Evolutionary conservation across 2,888 invertebrate genomes (phyloP).

Genomic region (Euspilapteryx auroguttella): DNA sequence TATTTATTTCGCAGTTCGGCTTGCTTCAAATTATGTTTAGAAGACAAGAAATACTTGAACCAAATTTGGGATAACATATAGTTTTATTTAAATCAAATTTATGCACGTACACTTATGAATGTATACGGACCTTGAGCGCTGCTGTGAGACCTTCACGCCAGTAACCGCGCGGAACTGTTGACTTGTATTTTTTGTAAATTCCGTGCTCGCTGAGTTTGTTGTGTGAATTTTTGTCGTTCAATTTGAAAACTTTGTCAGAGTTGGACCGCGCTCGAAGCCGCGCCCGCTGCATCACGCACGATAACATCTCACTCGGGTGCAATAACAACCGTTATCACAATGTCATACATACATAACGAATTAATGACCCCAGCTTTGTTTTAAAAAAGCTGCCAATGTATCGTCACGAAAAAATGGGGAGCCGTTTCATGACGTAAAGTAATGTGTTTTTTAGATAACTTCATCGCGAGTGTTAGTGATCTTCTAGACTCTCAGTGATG

Average conservation of each 20-base stretch:
- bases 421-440: no score
- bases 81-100: constrained; percentile 51
- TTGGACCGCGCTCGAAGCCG: neutral
- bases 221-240: constrained; percentile 15
- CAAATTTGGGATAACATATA: no score
- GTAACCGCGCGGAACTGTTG: constrained; percentile 60
- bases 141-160: constrained; percentile 54
- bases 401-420: no score
- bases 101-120: constrained; percentile 41
- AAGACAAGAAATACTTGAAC: no score
- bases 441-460: no score
- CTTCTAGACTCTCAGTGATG: no score
- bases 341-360: no score
- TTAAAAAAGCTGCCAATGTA: no score
- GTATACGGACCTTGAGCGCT: constrained; percentile 55
- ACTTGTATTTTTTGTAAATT: constrained; percentile 51
- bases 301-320: constrained; percentile 33
- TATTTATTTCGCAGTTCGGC: no score
- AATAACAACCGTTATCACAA: constrained; percentile 50
- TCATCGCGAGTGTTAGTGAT: no score
- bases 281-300: constrained; percentile 18
- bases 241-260: constrained; percentile 7
- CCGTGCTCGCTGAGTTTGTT: constrained; percentile 47
- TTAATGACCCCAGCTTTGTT: constrained; percentile 38
- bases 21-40: no score